phyloP scores from a whole-genome alignment of 2,113 vertebrate species.

The Trochalopteron elliotii region DNA sequence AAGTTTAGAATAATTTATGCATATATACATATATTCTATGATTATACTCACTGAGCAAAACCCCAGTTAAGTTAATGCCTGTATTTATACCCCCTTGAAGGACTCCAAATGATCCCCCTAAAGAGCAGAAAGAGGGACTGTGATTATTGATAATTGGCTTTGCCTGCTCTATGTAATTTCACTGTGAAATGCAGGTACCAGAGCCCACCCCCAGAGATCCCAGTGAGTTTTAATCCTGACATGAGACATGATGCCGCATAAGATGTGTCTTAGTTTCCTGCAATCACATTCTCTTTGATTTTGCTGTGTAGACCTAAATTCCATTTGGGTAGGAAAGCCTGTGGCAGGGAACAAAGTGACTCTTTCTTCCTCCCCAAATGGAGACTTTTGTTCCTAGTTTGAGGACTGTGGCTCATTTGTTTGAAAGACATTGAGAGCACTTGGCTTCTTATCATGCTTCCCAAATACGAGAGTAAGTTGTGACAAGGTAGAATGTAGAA shows the following conservation, averaged over 20 bases:
- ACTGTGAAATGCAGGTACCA: not conserved
- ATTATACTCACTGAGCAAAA: not conserved
- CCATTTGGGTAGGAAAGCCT: not conserved
- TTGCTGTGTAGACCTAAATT: not conserved
- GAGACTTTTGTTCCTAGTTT: not conserved
- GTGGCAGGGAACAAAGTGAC: not conserved
- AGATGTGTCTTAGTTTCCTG: not conserved
- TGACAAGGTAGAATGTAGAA: not conserved
- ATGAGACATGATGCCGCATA: not conserved
- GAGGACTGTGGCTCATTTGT: constrained; percentile 3
- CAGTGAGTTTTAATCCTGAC: not conserved
- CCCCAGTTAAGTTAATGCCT: not conserved
- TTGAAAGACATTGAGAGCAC: not conserved
- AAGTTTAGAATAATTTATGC: not conserved
- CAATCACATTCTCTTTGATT: constrained; percentile 11
- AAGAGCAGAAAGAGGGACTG: not conserved
- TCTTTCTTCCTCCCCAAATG: not conserved
- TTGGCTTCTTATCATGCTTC: not conserved
- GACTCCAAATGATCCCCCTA: not conserved
- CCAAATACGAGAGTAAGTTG: not conserved
- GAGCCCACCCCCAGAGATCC: not conserved
- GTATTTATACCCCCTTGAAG: not conserved
- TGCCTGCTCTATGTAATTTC: not conserved
- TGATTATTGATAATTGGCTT: not conserved
- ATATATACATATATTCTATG: not conserved